Evolutionary conservation across 1,140 invertebrate species (phyloP).

Genomic region (Neomicropteryx cornuta): DNA sequence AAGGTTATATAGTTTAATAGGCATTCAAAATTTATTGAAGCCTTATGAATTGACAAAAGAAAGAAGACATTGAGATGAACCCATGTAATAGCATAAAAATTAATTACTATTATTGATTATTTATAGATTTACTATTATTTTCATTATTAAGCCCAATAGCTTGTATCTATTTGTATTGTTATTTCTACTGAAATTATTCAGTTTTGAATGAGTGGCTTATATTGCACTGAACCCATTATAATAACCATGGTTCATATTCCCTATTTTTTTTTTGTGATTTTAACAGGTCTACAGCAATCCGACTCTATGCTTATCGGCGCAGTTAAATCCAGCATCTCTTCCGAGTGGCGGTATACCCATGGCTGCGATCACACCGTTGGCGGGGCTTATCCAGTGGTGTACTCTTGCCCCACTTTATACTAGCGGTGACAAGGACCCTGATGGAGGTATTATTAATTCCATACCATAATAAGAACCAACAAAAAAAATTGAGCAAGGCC

Average conservation of each 20-base stretch:
- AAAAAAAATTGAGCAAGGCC: no score
- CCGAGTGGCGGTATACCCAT: conserved; percentile 69
- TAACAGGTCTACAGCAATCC: conserved; percentile 50
- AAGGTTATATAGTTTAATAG: no score
- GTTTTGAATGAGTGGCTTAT: conserved; percentile 4
- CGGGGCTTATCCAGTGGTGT: conserved; percentile 63
- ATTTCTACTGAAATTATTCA: conserved; percentile 27
- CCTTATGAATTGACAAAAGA: no score
- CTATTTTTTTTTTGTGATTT: conserved; percentile 6
- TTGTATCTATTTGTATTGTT: conserved; percentile 21
- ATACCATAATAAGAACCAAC: no score
- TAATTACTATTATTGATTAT: no score
- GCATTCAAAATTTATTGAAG: no score
- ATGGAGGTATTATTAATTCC: no score
- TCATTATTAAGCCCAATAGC: no score
- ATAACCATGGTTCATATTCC: background rate
- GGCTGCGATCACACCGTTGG: conserved; percentile 69
- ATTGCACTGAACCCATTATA: conserved; percentile 1
- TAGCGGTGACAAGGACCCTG: conserved; percentile 20
- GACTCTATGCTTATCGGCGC: conserved; percentile 55
- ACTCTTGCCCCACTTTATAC: conserved; percentile 48
- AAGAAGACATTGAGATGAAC: no score
- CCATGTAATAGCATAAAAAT: no score
- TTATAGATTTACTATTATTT: no score
- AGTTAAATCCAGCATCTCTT: conserved; percentile 53